Evolutionary conservation across 2,888 invertebrate genomes (phyloP).

Genomic region (Standfussiana lucernea): DNA sequence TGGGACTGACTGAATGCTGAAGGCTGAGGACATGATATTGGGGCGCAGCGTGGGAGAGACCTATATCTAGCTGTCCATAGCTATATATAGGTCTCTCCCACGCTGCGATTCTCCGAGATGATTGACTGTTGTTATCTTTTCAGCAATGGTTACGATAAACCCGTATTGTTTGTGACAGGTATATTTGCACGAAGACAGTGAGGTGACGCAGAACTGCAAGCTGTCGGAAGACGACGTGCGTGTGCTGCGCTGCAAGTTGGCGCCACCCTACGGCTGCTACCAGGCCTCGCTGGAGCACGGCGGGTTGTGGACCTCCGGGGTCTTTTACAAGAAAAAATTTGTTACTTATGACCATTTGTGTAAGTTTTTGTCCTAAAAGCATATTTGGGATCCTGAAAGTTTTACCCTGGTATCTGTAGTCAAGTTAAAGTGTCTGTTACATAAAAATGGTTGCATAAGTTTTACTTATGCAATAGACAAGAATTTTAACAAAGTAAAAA

Average conservation of each 20-base stretch:
- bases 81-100: too few relatives aligned
- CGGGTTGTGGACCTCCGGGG: slow-evolving; percentile 75
- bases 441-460: too few relatives aligned
- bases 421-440: neutral
- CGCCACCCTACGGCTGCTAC: slow-evolving; percentile 65
- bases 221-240: neutral
- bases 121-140: neutral
- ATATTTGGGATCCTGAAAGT: neutral
- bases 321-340: slow-evolving; percentile 38
- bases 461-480: too few relatives aligned
- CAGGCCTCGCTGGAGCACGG: slow-evolving; percentile 63
- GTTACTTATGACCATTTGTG: slow-evolving; percentile 60
- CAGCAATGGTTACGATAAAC: neutral
- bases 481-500: too few relatives aligned
- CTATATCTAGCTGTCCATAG: neutral
- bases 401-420: neutral
- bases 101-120: neutral
- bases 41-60: neutral
- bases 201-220: slow-evolving; percentile 58
- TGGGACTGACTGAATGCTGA: neutral
- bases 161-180: slow-evolving; percentile 13
- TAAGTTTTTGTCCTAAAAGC: slow-evolving; percentile 55
- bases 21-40: neutral
- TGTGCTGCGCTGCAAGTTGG: slow-evolving; percentile 64
- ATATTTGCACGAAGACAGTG: neutral